phyloP scores from a whole-genome alignment of 1,140 invertebrate genomes.

The Amyelois transitella region DNA sequence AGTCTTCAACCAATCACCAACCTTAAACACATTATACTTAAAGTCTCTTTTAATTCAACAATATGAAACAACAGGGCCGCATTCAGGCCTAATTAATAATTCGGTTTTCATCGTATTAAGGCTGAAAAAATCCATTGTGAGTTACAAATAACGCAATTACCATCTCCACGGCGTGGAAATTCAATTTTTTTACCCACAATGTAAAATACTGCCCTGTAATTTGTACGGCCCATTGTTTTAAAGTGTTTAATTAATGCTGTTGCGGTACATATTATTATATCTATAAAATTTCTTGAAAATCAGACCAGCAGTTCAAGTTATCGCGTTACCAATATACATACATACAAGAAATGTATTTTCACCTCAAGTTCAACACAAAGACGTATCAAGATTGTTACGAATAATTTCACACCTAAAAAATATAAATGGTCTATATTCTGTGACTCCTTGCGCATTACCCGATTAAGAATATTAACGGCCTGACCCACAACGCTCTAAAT shows the following conservation, averaged over 20 bases:
- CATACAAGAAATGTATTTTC: no score
- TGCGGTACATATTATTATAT: background rate
- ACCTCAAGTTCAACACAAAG: no score
- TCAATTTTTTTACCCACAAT: background rate
- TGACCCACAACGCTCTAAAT: no score
- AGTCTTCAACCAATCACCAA: background rate
- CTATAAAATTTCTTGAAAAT: no score
- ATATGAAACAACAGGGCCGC: background rate
- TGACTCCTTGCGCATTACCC: no score
- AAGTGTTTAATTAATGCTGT: background rate
- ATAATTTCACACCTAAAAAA: no score
- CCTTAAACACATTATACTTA: background rate
- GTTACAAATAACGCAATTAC: constrained; percentile 4
- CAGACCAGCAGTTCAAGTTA: no score
- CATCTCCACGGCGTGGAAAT: background rate
- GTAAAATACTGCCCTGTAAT: background rate
- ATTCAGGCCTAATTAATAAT: constrained; percentile 22
- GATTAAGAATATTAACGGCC: no score
- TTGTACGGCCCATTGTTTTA: constrained; percentile 1
- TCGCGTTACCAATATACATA: no score
- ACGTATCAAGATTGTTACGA: no score
- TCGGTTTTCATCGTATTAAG: constrained; percentile 13
- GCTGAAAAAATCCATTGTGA: constrained; percentile 5
- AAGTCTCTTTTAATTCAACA: background rate
- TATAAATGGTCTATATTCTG: no score